Base-by-base conservation (phyloP, 2,113 vertebrate genomes). In the Nibea coibor region DNA sequence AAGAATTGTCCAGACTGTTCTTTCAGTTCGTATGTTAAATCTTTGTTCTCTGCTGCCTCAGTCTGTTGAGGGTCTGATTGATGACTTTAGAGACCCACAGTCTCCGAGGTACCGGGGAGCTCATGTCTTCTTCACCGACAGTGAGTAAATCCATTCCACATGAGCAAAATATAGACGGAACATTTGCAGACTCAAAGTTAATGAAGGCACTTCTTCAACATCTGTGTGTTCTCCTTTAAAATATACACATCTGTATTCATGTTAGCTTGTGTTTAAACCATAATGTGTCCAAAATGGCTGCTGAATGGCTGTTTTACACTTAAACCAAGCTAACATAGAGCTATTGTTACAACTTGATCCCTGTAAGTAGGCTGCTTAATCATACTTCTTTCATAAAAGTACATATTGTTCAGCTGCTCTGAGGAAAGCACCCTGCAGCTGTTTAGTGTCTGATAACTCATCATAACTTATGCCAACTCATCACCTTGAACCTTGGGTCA, bases 81-180 rank as follows among this genome's bases (percentile, higher is more conserved):
- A 92, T 0, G 98, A 99, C 94, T 99, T 99, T 90, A 96, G 97
- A 93, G 97, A 99, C 75, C 97, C 98, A 0, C 94, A 94, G 4
- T 88, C 94, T 22, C 96, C 96, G 3, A 95, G 96, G 80, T 99
- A 99, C 89, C 93, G 95, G 92, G 97, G 95, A 28, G 97, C 97
- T 4, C 98, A 99, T 0, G 97, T 99, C 88, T 99, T 99, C 95
- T 99, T 99, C 93, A 99, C 98, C 0, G 97, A 99, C 92, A 97
- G 98, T 99, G 88, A 98, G 98, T 96, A 72, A 15, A 68, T 56
- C 26, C 22, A 39, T 24, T 48, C 19, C 14, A 9, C 51, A 26
- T 31, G 5, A 57, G 16, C 57, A 35, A 26, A 20, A 22, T 16
- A 26, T 7, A 35, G 10, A 47, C 43, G 22, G 11, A 42, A 19